Evolutionary conservation across 2,888 invertebrate genomes (phyloP), one percentile per base, ranked within the genome.

Genomic region (Kryphioiulus occultus): DNA sequence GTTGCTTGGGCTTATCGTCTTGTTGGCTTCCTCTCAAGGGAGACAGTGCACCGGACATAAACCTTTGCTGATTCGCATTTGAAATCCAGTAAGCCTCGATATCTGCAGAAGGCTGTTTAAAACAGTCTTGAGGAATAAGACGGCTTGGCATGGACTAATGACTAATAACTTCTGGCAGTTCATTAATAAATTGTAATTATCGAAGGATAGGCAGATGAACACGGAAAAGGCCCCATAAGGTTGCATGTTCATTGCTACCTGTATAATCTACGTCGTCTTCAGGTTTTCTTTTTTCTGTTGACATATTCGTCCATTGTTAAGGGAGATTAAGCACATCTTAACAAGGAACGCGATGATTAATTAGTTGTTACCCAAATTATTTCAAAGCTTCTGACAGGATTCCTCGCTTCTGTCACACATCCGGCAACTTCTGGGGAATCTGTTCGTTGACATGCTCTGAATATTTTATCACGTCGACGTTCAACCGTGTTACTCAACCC

Each of bases 141-240:
- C 47, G 1, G 47, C 1, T 17, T 7, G 47, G 47, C 47, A 47
- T 47, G 47, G 47, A 12, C 47, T 82, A 82, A 82, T 30, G 82
- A 82, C 26, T 82, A 82, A 82, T 82, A 12, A n/a, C 82, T n/a
- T 82, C 15, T 82, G 82, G 32, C 82, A 82, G 82, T 82, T 82
- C 26, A 82, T 82, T 82, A 82, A 82, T 5, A 82, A 26, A 19
- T 82, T 82, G 82, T 82, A 82, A 82, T 82, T 82, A 82, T 17
- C 82, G 4, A 17, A 82, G 17, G 47, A 82, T 82, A 82, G 22
- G 82, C 12, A 82, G 82, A 82, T 47, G 17, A 47, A 47, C 47
- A 47, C 47, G 2, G 17, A 47, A 47, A 7, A 7, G 47, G 47
- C 47, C 47, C 47, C 7, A 35, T 35, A 35, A 35, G 2, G 35